Conservation (phyloP, 2,888 invertebrate species). For the Zonitis immaculata region DNA sequence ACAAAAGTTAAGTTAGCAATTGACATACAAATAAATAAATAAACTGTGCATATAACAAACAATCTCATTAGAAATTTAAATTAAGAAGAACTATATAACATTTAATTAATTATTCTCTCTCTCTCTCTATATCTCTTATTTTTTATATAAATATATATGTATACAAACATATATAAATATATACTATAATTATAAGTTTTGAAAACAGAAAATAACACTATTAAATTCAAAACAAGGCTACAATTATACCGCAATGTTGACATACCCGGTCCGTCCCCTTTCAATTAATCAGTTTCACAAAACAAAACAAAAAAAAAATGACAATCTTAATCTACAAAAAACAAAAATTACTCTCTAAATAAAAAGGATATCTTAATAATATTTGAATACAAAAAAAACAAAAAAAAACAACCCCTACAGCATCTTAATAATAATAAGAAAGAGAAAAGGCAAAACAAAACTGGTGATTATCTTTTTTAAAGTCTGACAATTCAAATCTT, state of each 20-base stretch:
- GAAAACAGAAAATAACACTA: no score
- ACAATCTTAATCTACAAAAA: neutral
- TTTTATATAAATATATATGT: no score
- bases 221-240: slow-evolving; percentile 15
- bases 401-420: slow-evolving; percentile 40
- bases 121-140: no score
- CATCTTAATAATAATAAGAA: slow-evolving; percentile 26
- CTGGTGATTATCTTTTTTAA: slow-evolving; percentile 39
- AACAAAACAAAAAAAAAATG: neutral
- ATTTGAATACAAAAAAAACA: no score
- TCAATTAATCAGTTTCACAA: slow-evolving; percentile 42
- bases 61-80: slow-evolving; percentile 7
- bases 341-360: neutral
- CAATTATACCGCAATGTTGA: slow-evolving; percentile 39
- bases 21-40: no score
- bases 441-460: no score
- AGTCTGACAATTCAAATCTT: slow-evolving; percentile 41
- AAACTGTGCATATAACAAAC: no score
- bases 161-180: no score
- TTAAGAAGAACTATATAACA: neutral
- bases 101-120: neutral
- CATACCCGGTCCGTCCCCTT: slow-evolving; percentile 39
- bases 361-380: no score
- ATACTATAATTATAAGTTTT: no score
- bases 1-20: no score